Evolutionary conservation across 2,888 invertebrate species (phyloP), one percentile per base, ranked within the genome.

Genomic region (Apotomis turbidana): DNA sequence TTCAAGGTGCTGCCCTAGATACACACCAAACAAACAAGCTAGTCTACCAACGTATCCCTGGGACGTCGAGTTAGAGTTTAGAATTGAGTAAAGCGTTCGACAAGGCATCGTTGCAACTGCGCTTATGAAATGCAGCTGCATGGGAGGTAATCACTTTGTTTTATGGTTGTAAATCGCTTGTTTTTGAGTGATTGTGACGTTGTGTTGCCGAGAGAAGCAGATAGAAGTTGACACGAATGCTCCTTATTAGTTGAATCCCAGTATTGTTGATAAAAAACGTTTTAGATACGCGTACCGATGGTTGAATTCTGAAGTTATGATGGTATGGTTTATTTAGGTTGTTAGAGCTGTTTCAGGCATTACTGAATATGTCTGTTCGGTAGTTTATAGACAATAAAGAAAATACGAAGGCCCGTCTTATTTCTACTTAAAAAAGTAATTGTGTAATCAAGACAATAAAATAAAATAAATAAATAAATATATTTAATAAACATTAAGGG

Each of bases 1-100:
- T 89, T 90, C 93, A 92, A 93, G 92, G 93, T 83, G 81, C 81
- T 86, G 92, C 86, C 93, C 92, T 89, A 93, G 85, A 87, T 92
- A 88, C 88, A 76, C 63, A 78, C 80, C 79, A 79, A 76, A 68
- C 74, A 70, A 38, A 59, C 58, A 41, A 27, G 2, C 58, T 64
- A 13, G 10, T 13, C 59, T 13, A 4, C 57, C 41, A 58, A 44
- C 46, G 44, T n/a, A 27, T 4, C 54, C 52, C 49, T 64, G 60
- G 46, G 3, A 8, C n/a, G 4, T 15, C 15, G 36, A 1, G 1
- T 12, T 63, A 62, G 3, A 51, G 55, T 49, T 5, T 61, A 57
- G 36, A 41, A n/a, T 60, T 6, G 12, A 3, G 8, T n/a, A 9
- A 44, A 61, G 38, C 41, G 41, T 9, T 41, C 1, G 67, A 12